Evolutionary conservation across 64 coral and sea anemone genomes (phyloP).

Genomic region (Trachythela sp.): DNA sequence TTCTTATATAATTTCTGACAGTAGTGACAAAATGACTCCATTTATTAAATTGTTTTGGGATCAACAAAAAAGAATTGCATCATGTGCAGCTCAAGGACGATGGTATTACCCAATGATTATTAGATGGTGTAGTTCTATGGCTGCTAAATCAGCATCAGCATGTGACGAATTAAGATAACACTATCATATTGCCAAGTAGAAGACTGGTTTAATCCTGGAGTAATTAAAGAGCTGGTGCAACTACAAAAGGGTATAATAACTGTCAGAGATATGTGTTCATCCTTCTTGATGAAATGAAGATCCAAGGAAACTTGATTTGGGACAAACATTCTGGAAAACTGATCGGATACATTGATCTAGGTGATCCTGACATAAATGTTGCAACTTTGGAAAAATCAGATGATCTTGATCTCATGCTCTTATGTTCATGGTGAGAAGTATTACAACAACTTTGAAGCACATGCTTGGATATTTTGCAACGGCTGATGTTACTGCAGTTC

Average conservation of each 20-base stretch:
- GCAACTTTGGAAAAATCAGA: neutral
- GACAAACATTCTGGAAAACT: slow-evolving; percentile 35
- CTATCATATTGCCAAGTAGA: slow-evolving; percentile 25
- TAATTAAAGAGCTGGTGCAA: slow-evolving; percentile 50
- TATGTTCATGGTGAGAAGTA: neutral
- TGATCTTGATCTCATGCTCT: neutral
- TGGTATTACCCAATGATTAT: too few species aligned
- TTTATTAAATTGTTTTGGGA: too few species aligned
- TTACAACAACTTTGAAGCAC: neutral
- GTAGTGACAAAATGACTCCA: too few species aligned
- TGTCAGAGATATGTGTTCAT: slow-evolving; percentile 49
- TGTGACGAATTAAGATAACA: too few species aligned
- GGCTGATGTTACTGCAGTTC: neutral
- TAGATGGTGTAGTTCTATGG: too few species aligned
- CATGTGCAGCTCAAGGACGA: too few species aligned
- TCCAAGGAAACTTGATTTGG: slow-evolving; percentile 43
- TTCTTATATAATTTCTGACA: too few species aligned
- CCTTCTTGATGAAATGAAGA: slow-evolving; percentile 52
- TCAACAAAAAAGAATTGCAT: too few species aligned
- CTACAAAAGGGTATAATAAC: slow-evolving; percentile 20
- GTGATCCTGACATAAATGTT: neutral
- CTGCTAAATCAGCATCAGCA: too few species aligned
- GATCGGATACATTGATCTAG: neutral
- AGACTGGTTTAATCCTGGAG: slow-evolving; percentile 41
- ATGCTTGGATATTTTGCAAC: neutral